Percentiles rank a stretch among this genome's conserved stretches.
phyloP scores from a whole-genome alignment of 1,140 invertebrate species.

The Diachasmimorpha longicaudata region DNA sequence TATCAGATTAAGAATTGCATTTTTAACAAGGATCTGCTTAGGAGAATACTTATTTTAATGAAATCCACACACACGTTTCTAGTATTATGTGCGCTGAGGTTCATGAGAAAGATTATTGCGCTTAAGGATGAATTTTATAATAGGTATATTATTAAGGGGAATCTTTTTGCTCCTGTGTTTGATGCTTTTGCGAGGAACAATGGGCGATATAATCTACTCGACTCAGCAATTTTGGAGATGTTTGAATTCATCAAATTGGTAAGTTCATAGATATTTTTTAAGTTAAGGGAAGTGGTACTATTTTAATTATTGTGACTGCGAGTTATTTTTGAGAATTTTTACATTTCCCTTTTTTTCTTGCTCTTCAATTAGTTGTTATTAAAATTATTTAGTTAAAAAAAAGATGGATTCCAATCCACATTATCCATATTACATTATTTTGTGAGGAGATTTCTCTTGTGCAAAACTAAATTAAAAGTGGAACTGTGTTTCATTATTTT shows the following conservation, averaged over 20 bases:
- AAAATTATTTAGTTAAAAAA: too few species aligned
- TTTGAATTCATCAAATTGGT: conserved; percentile 97
- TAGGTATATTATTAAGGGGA: conserved; percentile 94
- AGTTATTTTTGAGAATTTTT: too few species aligned
- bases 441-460: too few species aligned
- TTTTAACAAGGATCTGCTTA: conserved; percentile 94
- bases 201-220: conserved; percentile 96
- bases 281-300: neutral
- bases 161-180: conserved; percentile 94
- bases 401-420: too few species aligned
- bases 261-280: conserved; percentile 35
- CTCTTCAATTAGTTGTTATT: too few species aligned
- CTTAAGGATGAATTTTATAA: conserved; percentile 99
- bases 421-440: too few species aligned
- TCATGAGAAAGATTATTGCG: conserved; percentile 96
- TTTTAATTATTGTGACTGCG: too few species aligned
- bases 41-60: conserved; percentile 94
- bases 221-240: conserved; percentile 98
- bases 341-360: too few species aligned
- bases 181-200: conserved; percentile 97
- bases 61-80: conserved; percentile 98
- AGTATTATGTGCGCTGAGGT: conserved; percentile 92
- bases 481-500: too few species aligned
- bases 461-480: too few species aligned
- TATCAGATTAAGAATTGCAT: conserved; percentile 99